Base-by-base conservation (phyloP, 2,797 vertebrate species). In the Protonibea diacanthus region DNA sequence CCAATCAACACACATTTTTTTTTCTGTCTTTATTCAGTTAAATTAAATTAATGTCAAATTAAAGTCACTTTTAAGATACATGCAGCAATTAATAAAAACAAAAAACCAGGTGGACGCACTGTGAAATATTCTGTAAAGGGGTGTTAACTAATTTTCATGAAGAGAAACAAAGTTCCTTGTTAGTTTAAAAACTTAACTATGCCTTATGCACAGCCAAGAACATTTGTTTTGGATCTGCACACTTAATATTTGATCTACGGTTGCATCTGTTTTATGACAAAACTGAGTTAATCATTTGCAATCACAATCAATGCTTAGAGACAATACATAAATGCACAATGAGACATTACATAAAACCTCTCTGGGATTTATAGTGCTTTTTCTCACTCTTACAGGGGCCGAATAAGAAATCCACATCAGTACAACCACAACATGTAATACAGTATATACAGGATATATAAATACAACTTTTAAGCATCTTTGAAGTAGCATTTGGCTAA, bases 291-390 rank as follows among this genome's bases (percentile, higher is more conserved):
- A 51, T 40, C 21, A 40, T 67, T 33, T 66, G 27, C 6, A 71
- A 27, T 76, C 25, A 66, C 48, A 20, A 73, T 20, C 11, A 78
- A 72, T 20, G 4, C 40, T 71, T 44, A 49, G 18, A 78, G n/a
- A 72, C 18, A 76, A 61, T 33, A 74, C 29, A 71, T 40, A 8
- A 17, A 71, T 25, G 33, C 11, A 74, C 17, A 68, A 12, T 53
- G 7, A 72, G 7, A 65, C 6, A 76, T 2, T 29, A 63, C 5
- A 52, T 51, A 63, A 64, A 72, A 20, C 44, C 61, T 53, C 23
- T 68, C 40, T 78, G 52, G 47, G 48, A 74, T 82, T 67, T 67
- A 49, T 60, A 74, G 42, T 83, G 69, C 68, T 84, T 82, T 84
- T 82, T 66, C 20, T 69, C 21, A 12, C 33, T 80, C 21, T 69